A percentile compares a stretch with the other conserved stretches of the same genome.
These are phyloP conservation scores for Pseudotriccus pelzelni DNA, from an alignment of 2,797 vertebrate species.

Conservation along the genomic window DNA sequence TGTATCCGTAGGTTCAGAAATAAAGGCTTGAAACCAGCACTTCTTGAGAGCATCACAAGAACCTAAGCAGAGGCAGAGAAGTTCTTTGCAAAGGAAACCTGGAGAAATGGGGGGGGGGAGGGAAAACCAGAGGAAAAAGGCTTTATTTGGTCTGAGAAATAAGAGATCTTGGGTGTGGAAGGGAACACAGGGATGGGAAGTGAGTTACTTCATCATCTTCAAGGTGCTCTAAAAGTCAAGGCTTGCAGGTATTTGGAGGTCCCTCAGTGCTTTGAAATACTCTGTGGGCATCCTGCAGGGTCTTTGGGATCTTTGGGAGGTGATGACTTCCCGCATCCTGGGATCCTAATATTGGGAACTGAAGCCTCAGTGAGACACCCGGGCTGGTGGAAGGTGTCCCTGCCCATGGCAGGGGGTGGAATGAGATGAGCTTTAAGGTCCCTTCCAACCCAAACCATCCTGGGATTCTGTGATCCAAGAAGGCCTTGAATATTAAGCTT, in stretches of 20 bases:
- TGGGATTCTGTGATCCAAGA: background rate
- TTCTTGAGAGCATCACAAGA: background rate
- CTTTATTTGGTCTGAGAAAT: background rate
- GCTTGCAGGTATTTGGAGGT: background rate
- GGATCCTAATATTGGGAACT: background rate
- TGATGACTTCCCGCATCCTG: background rate
- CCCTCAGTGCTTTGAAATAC: background rate
- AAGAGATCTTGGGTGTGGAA: background rate
- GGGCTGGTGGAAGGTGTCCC: background rate
- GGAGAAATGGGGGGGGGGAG: no score
- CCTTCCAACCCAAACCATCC: background rate
- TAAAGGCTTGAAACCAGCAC: background rate
- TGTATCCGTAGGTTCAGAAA: accelerated
- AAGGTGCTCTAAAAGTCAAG: background rate
- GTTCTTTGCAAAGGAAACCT: background rate
- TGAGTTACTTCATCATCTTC: background rate
- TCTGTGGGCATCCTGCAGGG: background rate
- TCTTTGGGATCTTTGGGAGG: background rate
- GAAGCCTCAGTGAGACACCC: no score
- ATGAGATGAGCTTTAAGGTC: accelerated
- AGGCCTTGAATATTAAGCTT: accelerated
- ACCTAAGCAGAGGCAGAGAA: background rate
- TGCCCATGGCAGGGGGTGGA: background rate
- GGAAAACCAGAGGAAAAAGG: no score
- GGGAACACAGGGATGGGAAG: background rate